Conservation (phyloP, 1,140 invertebrate genomes). For the Bombus superbus region DNA sequence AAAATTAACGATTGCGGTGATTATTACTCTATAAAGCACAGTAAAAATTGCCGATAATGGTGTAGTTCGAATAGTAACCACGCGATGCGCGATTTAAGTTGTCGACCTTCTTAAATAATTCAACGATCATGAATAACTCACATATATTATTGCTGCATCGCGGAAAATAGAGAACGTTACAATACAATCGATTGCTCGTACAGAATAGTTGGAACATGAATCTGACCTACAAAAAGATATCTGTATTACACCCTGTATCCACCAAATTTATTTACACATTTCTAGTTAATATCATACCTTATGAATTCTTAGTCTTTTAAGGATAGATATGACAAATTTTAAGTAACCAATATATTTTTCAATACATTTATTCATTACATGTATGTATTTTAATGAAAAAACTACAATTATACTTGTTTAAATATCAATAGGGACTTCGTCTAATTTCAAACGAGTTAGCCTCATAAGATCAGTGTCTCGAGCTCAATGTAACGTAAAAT, state of each 20-base stretch:
- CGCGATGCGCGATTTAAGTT: constrained; percentile 23
- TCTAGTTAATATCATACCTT: not conserved
- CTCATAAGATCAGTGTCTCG: not conserved
- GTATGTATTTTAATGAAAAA: no score
- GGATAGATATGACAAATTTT: not conserved
- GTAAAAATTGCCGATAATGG: not conserved
- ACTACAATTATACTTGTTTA: not conserved
- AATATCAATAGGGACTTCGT: not conserved
- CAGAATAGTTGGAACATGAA: constrained; percentile 29
- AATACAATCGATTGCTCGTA: constrained; percentile 57
- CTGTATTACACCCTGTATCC: not conserved
- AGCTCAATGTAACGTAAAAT: not conserved
- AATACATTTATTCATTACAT: no score
- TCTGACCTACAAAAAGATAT: constrained; percentile 31
- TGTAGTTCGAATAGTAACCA: not conserved
- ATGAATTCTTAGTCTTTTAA: no score
- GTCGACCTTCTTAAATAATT: constrained; percentile 60
- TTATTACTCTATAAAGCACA: not conserved
- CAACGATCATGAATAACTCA: constrained; percentile 52
- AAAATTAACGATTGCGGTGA: not conserved
- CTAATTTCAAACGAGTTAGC: not conserved
- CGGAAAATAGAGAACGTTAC: constrained; percentile 57
- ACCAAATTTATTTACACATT: not conserved
- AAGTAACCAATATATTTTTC: no score
- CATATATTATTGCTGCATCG: constrained; percentile 54